A percentile compares a stretch with the other conserved stretches of the same genome.
Evolutionary conservation across 2,888 invertebrate species (phyloP).

Genomic region (Archips xylosteana): DNA sequence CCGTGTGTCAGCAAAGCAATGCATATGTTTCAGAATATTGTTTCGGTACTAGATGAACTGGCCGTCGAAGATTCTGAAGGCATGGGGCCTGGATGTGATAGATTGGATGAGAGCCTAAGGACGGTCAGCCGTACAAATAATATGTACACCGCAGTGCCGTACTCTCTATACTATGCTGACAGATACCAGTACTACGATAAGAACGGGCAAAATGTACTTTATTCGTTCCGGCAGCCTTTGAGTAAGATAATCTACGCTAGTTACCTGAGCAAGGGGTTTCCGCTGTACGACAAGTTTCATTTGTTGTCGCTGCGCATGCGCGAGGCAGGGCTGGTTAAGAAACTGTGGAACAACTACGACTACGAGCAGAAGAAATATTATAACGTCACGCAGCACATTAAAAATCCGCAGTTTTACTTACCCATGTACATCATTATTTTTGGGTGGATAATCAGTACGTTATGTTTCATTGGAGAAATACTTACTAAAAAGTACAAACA

Average conservation of each 20-base stretch:
- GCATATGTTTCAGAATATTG: constrained; percentile 42
- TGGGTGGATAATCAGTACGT: constrained; percentile 6
- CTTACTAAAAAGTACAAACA: not conserved
- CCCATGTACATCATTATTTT: constrained; percentile 14
- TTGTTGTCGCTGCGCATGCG: constrained; percentile 17
- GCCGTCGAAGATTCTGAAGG: not conserved
- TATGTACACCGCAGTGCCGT: constrained; percentile 54
- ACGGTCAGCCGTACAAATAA: constrained; percentile 53
- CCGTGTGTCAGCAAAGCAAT: constrained; percentile 62
- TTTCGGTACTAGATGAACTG: constrained; percentile 7
- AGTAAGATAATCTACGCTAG: constrained; percentile 41
- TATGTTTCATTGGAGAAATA: constrained; percentile 30
- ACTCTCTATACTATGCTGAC: constrained; percentile 55
- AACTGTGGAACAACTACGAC: constrained; percentile 33
- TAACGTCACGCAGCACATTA: not conserved
- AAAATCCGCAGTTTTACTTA: not conserved
- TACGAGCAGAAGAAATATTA: constrained; percentile 17
- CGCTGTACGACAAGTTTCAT: constrained; percentile 30
- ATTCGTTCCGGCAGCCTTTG: constrained; percentile 45
- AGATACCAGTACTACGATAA: constrained; percentile 53
- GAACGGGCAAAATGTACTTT: constrained; percentile 49
- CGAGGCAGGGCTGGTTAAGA: constrained; percentile 40
- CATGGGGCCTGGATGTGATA: not conserved
- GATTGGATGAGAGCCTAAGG: constrained; percentile 52
- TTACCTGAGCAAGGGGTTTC: constrained; percentile 46